phyloP scores from a whole-genome alignment of 2,888 invertebrate genomes.

The Drosophila meridiana region DNA sequence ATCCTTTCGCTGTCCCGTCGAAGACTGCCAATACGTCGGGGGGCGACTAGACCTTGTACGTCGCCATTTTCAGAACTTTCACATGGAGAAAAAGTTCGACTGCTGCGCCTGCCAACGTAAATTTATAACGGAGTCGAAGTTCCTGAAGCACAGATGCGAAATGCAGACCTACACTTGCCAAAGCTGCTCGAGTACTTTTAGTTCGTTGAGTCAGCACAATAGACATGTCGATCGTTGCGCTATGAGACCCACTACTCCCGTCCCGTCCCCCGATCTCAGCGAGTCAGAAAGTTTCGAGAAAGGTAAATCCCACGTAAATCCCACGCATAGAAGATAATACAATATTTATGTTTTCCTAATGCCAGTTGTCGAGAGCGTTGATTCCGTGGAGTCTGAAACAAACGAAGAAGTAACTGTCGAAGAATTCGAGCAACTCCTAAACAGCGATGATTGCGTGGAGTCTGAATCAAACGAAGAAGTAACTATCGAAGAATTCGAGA shows the following conservation, averaged over 20 bases:
- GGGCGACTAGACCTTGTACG: constrained; percentile 17
- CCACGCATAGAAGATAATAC: background rate
- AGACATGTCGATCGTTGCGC: constrained; percentile 15
- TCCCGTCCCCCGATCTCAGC: no score
- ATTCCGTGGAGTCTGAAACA: background rate
- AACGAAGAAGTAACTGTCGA: constrained; percentile 15
- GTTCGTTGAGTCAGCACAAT: background rate
- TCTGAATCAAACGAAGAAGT: background rate
- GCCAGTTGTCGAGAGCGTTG: background rate
- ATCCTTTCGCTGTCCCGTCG: constrained; percentile 32
- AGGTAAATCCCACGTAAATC: background rate
- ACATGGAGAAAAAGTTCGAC: constrained; percentile 22
- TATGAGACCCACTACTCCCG: background rate
- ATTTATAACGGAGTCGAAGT: constrained; percentile 7
- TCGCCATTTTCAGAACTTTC: constrained; percentile 35
- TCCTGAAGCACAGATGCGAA: constrained; percentile 20
- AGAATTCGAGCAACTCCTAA: constrained; percentile 17
- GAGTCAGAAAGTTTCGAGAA: fast-evolving
- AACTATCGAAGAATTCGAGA: constrained; percentile 13
- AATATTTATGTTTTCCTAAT: background rate
- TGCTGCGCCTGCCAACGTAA: constrained; percentile 23
- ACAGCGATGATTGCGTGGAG: background rate
- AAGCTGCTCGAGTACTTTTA: constrained; percentile 7
- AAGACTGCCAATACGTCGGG: background rate
- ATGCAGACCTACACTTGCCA: constrained; percentile 7